Base-by-base conservation (phyloP, 1,140 invertebrate species). In the Grapholita molesta region DNA sequence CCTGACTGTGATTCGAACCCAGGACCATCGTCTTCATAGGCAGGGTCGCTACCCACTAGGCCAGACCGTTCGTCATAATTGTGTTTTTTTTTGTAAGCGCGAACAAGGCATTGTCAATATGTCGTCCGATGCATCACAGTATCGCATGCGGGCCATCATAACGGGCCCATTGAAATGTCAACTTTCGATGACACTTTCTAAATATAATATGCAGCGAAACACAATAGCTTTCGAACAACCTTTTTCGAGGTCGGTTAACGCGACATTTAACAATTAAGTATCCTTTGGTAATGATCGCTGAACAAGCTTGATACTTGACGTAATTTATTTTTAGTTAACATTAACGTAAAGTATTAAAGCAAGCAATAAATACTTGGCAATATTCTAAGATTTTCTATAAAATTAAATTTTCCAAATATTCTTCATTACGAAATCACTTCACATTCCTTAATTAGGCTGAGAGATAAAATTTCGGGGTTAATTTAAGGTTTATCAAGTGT, bases 401-500 rank as follows among this genome's bases (percentile, higher is more conserved):
- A 48, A 48, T 48, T 18, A 7, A 7, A 21, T 48, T 48, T 48
- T 48, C 18, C 24, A 2, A 61, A 61, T 28, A 61, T 15, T n/a
- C 24, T 61, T 61, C 55, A 61, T 61, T 61, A 28, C 12, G 25
- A 61, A 61, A 61, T 61, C 55, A 61, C 55, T 61, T 61, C 55
- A 32, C 55, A 61, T 61, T 61, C 15, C 55, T 61, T 61, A 61
- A 61, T 61, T 61, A 61, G 55, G 25, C 6, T 18, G 25, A 30
- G 12, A 25, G 67, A 71, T 64, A 61, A 69, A 71, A 66, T 33
- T 75, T 76, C 71, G 74, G 65, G 82, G 79, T 82, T 76, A 78
- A 71, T 70, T 72, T 38, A 72, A 69, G 73, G 67, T 77, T 79
- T 82, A 78, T 77, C 75, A 76, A 73, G 71, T 72, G 74, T 69